phyloP scores from a whole-genome alignment of 2,797 vertebrate genomes.

The Urophycis tenuis region DNA sequence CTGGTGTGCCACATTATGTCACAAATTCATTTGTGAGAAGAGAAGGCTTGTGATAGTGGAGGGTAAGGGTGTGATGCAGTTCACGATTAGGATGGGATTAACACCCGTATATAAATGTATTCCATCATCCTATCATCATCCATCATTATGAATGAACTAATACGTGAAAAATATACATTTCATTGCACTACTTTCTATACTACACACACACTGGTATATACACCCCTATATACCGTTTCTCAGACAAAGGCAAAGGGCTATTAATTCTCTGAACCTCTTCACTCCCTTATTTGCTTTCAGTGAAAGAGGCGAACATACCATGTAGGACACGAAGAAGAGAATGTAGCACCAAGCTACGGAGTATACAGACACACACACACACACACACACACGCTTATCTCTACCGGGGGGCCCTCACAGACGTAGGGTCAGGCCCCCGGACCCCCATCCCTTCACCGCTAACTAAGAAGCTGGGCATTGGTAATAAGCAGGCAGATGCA shows the following conservation, averaged over 20 bases:
- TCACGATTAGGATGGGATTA: constrained; percentile 8
- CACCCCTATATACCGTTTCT: background rate
- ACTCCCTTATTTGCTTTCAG: background rate
- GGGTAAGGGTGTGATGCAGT: background rate
- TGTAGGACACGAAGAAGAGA: background rate
- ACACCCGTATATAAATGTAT: background rate
- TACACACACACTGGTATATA: background rate
- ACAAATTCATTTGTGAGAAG: background rate
- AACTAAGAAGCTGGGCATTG: constrained; percentile 33
- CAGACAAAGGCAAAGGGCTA: background rate
- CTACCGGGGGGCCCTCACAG: constrained; percentile 5
- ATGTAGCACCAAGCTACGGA: background rate
- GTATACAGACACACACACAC: too few species aligned
- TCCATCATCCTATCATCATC: background rate
- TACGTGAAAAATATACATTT: too few species aligned
- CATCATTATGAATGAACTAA: too few species aligned
- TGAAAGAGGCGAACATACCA: background rate
- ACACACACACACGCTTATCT: background rate
- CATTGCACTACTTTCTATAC: background rate
- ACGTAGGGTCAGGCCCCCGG: constrained; percentile 15
- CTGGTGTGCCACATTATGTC: background rate
- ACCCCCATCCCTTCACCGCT: constrained; percentile 18
- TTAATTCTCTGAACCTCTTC: background rate
- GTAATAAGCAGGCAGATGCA: constrained; percentile 45
- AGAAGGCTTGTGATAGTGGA: background rate